A percentile compares a stretch with the other conserved stretches of the same genome.
phyloP scores from a whole-genome alignment of 2,888 invertebrate genomes.

The Melinopterus prodromus region DNA sequence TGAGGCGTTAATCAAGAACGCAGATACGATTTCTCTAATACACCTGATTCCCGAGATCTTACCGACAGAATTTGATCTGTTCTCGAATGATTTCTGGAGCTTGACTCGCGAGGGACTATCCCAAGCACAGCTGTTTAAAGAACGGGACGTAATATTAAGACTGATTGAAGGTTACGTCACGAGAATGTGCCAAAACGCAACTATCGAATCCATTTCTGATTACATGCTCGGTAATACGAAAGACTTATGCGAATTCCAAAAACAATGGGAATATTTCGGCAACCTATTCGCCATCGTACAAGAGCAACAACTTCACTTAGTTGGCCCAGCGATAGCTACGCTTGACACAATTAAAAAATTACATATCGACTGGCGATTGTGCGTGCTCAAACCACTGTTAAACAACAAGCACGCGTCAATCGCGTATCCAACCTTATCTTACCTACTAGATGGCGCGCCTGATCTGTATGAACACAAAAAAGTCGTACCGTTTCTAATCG shows the following conservation, averaged over 20 bases:
- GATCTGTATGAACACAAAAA: background rate
- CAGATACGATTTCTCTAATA: background rate
- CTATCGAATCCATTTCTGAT: background rate
- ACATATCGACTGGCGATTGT: slow-evolving; percentile 1
- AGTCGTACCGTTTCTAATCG: background rate
- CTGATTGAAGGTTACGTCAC: background rate
- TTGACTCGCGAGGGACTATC: background rate
- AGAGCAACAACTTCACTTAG: slow-evolving; percentile 19
- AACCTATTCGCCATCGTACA: background rate
- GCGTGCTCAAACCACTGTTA: background rate
- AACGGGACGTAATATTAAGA: background rate
- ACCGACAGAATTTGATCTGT: background rate
- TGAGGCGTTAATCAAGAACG: background rate
- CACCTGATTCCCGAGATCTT: background rate
- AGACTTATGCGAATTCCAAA: background rate
- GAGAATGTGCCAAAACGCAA: background rate
- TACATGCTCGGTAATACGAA: background rate
- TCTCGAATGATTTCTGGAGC: background rate
- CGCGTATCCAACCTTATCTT: background rate
- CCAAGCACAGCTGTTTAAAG: background rate
- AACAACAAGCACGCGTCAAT: background rate
- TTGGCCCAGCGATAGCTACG: background rate
- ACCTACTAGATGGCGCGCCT: background rate
- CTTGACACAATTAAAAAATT: slow-evolving; percentile 8
- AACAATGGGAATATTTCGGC: slow-evolving; percentile 6